Conservation (phyloP, 2,113 vertebrate species). For the Rhynchomys soricoides region DNA sequence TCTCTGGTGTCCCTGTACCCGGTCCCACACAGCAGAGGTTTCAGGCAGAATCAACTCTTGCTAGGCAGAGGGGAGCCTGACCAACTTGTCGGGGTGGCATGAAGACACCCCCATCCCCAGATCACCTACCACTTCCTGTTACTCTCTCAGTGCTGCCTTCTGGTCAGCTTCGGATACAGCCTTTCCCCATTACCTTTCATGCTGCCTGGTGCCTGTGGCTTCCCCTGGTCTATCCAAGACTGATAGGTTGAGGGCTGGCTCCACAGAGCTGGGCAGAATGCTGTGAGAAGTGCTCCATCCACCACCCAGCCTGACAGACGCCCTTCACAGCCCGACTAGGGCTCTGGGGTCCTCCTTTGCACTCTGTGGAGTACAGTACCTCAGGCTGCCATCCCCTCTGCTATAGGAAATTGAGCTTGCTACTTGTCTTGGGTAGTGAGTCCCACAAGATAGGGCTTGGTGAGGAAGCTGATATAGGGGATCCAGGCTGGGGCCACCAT, state of each 20-base stretch:
- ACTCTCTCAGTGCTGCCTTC: slow-evolving; percentile 1
- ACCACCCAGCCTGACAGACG: accelerated
- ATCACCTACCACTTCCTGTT: accelerated
- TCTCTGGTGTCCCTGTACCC: not conserved
- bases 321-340: accelerated
- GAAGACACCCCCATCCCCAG: not conserved
- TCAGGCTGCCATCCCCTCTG: not conserved
- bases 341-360: not conserved
- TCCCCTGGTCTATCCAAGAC: slow-evolving; percentile 52
- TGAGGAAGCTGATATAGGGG: not conserved
- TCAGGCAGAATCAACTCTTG: not conserved
- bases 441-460: not conserved
- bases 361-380: accelerated
- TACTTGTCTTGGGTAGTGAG: not conserved
- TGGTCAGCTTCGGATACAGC: not conserved
- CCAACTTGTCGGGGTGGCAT: not conserved
- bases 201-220: not conserved
- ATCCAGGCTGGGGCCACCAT: too few species aligned
- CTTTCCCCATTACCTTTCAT: slow-evolving; percentile 23
- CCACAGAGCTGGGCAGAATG: not conserved
- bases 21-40: not conserved
- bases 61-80: not conserved
- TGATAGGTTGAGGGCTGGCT: not conserved
- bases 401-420: not conserved
- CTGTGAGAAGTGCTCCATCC: accelerated